Base-by-base conservation (phyloP, 2,113 vertebrate species). In the Prochilodus magdalenae region DNA sequence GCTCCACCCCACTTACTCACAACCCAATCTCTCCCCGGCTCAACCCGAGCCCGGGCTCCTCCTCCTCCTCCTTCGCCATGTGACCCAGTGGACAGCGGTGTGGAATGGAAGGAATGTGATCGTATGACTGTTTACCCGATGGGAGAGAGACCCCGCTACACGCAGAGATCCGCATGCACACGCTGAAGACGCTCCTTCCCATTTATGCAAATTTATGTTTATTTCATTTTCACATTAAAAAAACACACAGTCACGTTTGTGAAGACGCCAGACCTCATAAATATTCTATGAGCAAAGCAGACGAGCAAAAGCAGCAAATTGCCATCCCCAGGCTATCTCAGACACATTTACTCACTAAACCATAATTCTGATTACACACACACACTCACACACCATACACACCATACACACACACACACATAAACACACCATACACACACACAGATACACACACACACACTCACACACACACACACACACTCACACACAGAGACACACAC, bases 91-190 rank as follows among this genome's bases (percentile, higher is more conserved):
- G 86, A 89, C 85, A 90, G 87, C 78, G 55, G 77, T 55, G 79
- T 67, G 85, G 88, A 89, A 91, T 89, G 89, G 82, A 86, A 90
- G 86, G 91, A 92, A 93, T 92, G 90, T 85, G 86, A 90, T 89
- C 81, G 79, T 86, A 89, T 87, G 88, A 87, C 86, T 83, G 85
- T 84, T 88, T 83, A 89, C 79, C 80, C 83, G 89, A 81, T 77
- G 76, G 83, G 86, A 82, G 83, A 87, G 63, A 74, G 74, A 85
- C 80, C 76, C n/a, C 86, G 89, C 84, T 86, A 82, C 47, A 79
- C 90, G 92, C 88, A 88, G 85, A 89, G 86, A 77, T 84, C 83
- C 86, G 84, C 73, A 73, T 80, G 83, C 59, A 78, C 73, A 89
- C 75, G 84, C 79, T 89, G 7, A 59, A 59, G n/a, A 11, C 24